phyloP scores from a whole-genome alignment of 1,140 invertebrate genomes.

The Pemphigus obesinymphae region DNA sequence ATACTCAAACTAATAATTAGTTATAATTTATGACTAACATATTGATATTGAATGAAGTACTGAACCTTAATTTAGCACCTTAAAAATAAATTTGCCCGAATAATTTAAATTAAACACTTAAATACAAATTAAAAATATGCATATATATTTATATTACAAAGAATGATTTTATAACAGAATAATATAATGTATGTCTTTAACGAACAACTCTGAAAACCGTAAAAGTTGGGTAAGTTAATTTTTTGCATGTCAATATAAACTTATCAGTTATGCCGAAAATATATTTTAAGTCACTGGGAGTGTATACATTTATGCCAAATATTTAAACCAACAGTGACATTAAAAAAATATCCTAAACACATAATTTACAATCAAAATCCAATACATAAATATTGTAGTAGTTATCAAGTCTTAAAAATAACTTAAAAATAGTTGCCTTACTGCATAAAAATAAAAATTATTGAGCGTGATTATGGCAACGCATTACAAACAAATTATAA shows the following conservation, averaged over 20 bases:
- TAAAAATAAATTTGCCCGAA: too few relatives aligned
- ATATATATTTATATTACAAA: background rate
- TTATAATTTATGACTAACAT: too few relatives aligned
- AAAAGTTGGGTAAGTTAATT: background rate
- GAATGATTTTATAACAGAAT: background rate
- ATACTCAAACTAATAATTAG: too few relatives aligned
- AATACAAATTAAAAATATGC: background rate
- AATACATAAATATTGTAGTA: background rate
- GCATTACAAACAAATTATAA: background rate
- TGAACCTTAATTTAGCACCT: too few relatives aligned
- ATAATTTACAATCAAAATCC: too few relatives aligned
- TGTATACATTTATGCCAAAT: background rate
- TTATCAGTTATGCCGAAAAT: background rate
- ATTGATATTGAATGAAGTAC: too few relatives aligned
- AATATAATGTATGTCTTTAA: background rate
- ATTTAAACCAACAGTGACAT: background rate
- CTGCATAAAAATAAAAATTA: background rate
- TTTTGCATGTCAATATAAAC: background rate
- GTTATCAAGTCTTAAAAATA: background rate
- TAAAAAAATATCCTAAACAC: background rate
- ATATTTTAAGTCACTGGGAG: background rate
- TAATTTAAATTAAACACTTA: background rate
- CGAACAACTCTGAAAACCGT: background rate
- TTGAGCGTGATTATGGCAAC: constrained; percentile 30
- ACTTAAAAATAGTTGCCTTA: background rate